Base-by-base conservation (phyloP, 2,113 vertebrate species). In the Mugil cephalus region DNA sequence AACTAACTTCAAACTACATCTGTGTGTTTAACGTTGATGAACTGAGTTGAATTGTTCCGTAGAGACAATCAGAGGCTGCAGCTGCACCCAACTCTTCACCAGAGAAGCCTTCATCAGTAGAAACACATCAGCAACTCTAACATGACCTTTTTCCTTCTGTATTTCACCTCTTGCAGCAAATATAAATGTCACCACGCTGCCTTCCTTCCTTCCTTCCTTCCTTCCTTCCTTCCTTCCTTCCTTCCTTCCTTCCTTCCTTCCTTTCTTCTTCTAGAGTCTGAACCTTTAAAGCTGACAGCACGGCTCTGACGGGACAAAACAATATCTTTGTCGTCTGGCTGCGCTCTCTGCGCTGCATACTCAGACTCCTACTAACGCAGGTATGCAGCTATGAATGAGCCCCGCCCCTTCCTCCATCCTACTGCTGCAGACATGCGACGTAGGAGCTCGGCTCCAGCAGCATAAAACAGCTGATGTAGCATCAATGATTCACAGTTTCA, bases 161-260 rank as follows among this genome's bases (percentile, higher is more conserved):
- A 8, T 70, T 79, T 69, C 36, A 70, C n/a, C 53, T 55, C 39
- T 6, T 34, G 2, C 64, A 4, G 64, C 46, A 62, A 53, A 71
- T 74, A 40, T 77, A 71, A 82, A 85, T 74, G 85, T 80, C 82
- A 77, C 6, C 7, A 2, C 36, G 56, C 69, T 24, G 69, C 39
- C 34, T 6, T 47, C 9, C 51, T 50, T 1, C 24, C 2, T 61
- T n/a, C n/a, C n/a, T n/a, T n/a, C n/a, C 69, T 24, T 64, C 39
- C 34, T 6, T 47, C 9, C 51, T 50, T 1, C 24, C 2, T 61
- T n/a, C n/a, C 69, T 24, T 64, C 39, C 34, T 6, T 47, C 9
- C 51, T 50, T 1, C 24, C 2, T 61, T n/a, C n/a, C 69, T 24
- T 64, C 39, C 34, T 6, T 47, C 9, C 51, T 50, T 1, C 24